These are phyloP conservation scores for Myoxocephalus aenaeus DNA, from an alignment of 2,797 vertebrate species.

Conservation along the genomic window DNA sequence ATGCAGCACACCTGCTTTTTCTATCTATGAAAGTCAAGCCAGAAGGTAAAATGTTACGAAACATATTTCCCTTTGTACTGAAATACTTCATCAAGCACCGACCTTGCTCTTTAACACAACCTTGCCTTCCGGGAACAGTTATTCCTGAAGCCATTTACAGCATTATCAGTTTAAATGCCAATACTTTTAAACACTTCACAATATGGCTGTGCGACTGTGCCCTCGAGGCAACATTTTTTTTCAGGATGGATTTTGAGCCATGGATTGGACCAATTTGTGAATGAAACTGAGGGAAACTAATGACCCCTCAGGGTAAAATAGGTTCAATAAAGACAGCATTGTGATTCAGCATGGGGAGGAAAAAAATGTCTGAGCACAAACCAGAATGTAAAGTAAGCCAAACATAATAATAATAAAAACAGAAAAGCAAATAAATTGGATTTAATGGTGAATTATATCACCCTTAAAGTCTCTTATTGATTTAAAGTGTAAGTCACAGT, in stretches of 20 bases:
- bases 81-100: neutral
- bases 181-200: conserved; percentile 31
- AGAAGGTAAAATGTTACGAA: neutral
- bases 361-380: conserved; percentile 4
- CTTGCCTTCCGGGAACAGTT: conserved; percentile 16
- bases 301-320: conserved; percentile 28
- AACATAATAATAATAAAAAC: neutral
- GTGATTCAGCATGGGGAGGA: neutral
- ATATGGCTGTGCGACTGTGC: conserved; percentile 22
- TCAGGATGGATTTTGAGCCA: conserved; percentile 29
- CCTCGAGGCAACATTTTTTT: conserved; percentile 12
- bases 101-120: conserved; percentile 16
- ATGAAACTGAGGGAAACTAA: conserved; percentile 43
- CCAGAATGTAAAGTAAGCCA: conserved; percentile 5
- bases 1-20: neutral
- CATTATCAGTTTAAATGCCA: conserved; percentile 29
- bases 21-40: neutral
- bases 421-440: neutral
- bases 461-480: neutral
- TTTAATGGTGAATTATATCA: neutral
- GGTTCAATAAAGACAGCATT: conserved; percentile 10
- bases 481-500: neutral
- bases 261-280: conserved; percentile 36
- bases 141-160: conserved; percentile 24
- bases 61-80: neutral